These are phyloP conservation scores for Folsomia candida DNA, from an alignment of 2,888 invertebrate species.

Conservation along the genomic window DNA sequence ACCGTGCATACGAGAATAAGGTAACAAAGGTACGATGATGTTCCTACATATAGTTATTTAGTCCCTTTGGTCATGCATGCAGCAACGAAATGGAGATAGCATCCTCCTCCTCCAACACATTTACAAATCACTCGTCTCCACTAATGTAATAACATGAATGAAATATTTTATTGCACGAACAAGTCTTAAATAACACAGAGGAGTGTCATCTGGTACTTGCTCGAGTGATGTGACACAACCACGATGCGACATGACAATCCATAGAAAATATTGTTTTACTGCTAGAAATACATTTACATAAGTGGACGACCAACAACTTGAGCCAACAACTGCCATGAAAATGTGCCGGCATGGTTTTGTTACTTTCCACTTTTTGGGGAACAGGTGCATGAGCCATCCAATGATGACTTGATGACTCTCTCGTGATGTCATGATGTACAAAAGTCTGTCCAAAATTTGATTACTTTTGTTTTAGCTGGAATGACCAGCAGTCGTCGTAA, in stretches of 20 bases:
- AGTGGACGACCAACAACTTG: neutral
- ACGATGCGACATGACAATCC: neutral
- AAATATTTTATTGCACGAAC: constrained; percentile 4
- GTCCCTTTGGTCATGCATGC: too few species aligned
- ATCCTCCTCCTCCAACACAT: neutral
- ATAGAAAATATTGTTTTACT: neutral
- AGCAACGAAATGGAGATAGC: too few species aligned
- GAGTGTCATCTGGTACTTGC: neutral
- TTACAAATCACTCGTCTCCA: neutral
- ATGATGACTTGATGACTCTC: too few species aligned
- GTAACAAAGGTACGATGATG: too few species aligned
- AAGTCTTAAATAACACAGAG: neutral
- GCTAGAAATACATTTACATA: neutral
- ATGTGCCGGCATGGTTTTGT: neutral
- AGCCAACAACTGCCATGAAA: neutral
- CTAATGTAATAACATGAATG: neutral
- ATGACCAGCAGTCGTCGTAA: too few species aligned
- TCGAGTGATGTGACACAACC: neutral
- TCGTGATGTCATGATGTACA: too few species aligned
- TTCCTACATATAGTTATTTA: too few species aligned
- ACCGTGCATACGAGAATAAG: too few species aligned
- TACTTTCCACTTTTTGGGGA: neutral
- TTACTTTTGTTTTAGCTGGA: too few species aligned
- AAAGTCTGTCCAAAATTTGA: too few species aligned
- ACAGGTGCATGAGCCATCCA: neutral